Evolutionary conservation across 2,888 invertebrate genomes (phyloP).

Genomic region (Meteorus cinctellus): DNA sequence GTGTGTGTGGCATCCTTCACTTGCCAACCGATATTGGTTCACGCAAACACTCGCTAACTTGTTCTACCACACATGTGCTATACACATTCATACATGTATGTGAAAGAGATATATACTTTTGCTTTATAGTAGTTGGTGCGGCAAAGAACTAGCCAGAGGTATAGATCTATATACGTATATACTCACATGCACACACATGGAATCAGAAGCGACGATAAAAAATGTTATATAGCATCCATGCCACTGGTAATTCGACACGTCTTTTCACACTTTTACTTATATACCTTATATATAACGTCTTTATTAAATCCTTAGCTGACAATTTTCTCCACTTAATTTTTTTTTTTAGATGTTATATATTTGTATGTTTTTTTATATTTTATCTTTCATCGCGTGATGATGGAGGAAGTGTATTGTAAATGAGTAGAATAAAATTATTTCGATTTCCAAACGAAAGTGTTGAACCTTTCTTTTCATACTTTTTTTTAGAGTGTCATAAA

Average conservation of each 20-base stretch:
- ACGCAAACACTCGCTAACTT: slow-evolving; percentile 46
- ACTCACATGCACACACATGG: not conserved
- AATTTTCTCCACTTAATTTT: not conserved
- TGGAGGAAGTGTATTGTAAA: too few relatives aligned
- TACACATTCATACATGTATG: slow-evolving; percentile 26
- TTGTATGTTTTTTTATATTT: not conserved
- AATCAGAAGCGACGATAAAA: slow-evolving; percentile 16
- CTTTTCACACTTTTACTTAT: slow-evolving; percentile 16
- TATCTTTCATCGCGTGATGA: not conserved
- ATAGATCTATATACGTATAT: not conserved
- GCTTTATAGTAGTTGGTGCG: not conserved
- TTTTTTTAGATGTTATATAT: not conserved
- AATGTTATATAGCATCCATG: not conserved
- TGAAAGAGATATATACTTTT: slow-evolving; percentile 17
- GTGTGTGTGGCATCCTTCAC: slow-evolving; percentile 64
- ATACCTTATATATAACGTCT: slow-evolving; percentile 5
- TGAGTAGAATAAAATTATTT: too few relatives aligned
- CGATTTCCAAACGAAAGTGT: not conserved
- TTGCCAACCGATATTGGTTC: slow-evolving; percentile 63
- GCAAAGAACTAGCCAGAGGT: slow-evolving; percentile 10
- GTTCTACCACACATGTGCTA: slow-evolving; percentile 6
- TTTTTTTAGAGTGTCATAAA: not conserved
- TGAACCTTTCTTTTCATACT: not conserved
- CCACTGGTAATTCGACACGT: slow-evolving; percentile 15
- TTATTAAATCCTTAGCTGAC: slow-evolving; percentile 16